phyloP scores from a whole-genome alignment of 1,140 invertebrate species.

The Drosophila triauraria region DNA sequence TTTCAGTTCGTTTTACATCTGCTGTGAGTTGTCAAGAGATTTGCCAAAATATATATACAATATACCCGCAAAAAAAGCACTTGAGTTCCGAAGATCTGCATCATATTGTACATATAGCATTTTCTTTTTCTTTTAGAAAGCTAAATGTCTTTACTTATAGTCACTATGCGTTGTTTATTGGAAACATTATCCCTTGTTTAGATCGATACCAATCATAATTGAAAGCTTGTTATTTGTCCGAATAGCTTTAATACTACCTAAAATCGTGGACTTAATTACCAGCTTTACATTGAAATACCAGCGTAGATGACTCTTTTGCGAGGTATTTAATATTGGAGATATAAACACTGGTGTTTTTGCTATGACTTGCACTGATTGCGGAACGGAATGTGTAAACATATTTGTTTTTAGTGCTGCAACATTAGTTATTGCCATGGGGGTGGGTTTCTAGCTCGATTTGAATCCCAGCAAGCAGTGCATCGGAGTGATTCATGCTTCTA shows the following conservation, averaged over 20 bases:
- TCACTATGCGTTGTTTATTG: not conserved
- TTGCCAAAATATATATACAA: not conserved
- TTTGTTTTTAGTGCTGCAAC: not conserved
- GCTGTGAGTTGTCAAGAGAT: slow-evolving; percentile 2
- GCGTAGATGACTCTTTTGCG: not conserved
- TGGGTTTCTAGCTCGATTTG: not conserved
- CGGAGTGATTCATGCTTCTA: not conserved
- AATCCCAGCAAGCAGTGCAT: not conserved
- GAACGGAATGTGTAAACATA: not conserved
- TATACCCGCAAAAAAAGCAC: not conserved
- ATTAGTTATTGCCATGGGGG: not conserved
- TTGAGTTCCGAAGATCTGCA: not conserved
- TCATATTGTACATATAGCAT: not conserved
- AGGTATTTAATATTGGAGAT: not conserved
- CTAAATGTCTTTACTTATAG: not conserved
- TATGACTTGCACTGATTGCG: not conserved
- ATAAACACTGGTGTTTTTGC: not conserved
- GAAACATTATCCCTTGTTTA: not conserved
- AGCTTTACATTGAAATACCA: not conserved
- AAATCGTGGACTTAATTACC: not conserved
- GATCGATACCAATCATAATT: too few relatives aligned
- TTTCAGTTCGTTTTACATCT: slow-evolving; percentile 9
- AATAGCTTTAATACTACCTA: not conserved
- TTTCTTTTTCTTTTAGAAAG: not conserved
- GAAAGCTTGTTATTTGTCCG: not conserved